phyloP scores from a whole-genome alignment of 92 coral and sea anemone species.

The Porites cylindrica region DNA sequence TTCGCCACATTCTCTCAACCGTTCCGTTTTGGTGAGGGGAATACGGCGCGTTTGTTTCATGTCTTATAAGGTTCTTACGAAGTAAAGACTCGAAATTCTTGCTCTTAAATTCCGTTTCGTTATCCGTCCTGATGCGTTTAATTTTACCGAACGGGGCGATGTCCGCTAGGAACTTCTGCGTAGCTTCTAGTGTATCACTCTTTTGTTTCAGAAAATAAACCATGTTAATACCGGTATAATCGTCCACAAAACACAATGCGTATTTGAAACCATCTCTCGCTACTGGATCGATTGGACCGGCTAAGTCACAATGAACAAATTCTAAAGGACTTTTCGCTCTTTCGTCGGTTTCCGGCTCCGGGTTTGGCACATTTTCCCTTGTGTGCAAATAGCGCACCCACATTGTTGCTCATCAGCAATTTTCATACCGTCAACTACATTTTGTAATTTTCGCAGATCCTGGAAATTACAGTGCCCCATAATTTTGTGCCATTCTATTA shows the following conservation, averaged over 20 bases:
- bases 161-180: constrained; percentile 56
- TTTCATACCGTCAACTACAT: too few species aligned
- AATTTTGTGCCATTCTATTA: too few species aligned
- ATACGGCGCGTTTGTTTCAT: constrained; percentile 56
- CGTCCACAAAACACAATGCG: constrained; percentile 44
- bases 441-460: too few species aligned
- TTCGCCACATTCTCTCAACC: constrained; percentile 59
- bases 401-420: too few species aligned
- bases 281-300: constrained; percentile 60
- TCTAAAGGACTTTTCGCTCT: constrained; percentile 52
- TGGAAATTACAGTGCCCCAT: too few species aligned
- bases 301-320: too few species aligned
- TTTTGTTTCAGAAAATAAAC: constrained; percentile 45
- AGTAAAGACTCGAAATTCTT: constrained; percentile 31
- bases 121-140: constrained; percentile 49
- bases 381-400: constrained; percentile 53
- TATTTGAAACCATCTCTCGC: constrained; percentile 61
- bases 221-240: constrained; percentile 30
- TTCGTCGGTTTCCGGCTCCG: constrained; percentile 53
- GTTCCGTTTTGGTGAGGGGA: constrained; percentile 69
- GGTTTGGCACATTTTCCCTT: constrained; percentile 61
- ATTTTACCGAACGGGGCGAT: constrained; percentile 54
- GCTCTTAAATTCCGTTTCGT: constrained; percentile 56
- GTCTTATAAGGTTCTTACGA: constrained; percentile 40
- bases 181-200: constrained; percentile 56